phyloP scores from a whole-genome alignment of 2,888 invertebrate genomes.

The Trachelus troglodyta region DNA sequence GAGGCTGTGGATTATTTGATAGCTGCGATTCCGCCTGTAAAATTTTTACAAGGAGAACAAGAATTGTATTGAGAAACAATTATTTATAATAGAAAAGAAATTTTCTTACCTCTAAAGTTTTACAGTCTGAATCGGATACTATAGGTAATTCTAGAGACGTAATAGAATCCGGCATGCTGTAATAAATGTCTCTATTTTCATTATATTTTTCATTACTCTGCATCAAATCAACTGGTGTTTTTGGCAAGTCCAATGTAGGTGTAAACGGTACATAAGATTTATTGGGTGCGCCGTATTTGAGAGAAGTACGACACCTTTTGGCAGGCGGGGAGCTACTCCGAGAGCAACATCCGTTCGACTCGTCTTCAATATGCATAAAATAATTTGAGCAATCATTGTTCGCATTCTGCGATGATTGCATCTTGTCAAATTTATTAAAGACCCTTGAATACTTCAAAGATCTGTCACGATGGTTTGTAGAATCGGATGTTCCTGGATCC shows the following conservation, averaged over 20 bases:
- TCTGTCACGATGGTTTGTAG: too few relatives aligned
- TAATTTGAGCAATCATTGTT: not conserved
- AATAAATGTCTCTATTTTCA: conserved; percentile 19
- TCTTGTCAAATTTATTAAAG: too few relatives aligned
- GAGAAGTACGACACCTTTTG: conserved; percentile 17
- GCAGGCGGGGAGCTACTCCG: conserved; percentile 18
- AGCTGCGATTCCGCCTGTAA: conserved; percentile 26
- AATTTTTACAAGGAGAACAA: conserved; percentile 10
- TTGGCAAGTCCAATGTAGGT: not conserved
- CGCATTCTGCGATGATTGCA: not conserved
- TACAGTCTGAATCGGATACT: conserved; percentile 32
- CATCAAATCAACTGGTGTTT: not conserved
- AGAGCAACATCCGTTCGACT: conserved; percentile 4
- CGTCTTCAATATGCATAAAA: not conserved
- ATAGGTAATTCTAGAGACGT: conserved; percentile 33
- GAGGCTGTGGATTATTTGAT: conserved; percentile 2
- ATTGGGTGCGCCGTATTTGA: conserved; percentile 8
- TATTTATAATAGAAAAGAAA: not conserved
- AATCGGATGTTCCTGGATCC: too few relatives aligned
- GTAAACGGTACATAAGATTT: conserved; percentile 3
- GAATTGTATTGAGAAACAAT: conserved; percentile 1
- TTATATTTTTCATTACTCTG: not conserved
- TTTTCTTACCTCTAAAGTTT: conserved; percentile 32
- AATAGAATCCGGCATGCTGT: conserved; percentile 21
- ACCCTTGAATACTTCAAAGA: too few relatives aligned